Percentiles rank a stretch among this genome's conserved stretches.
Conservation (phyloP, 2,113 vertebrate genomes). For the Chaetorhynchus papuensis region DNA sequence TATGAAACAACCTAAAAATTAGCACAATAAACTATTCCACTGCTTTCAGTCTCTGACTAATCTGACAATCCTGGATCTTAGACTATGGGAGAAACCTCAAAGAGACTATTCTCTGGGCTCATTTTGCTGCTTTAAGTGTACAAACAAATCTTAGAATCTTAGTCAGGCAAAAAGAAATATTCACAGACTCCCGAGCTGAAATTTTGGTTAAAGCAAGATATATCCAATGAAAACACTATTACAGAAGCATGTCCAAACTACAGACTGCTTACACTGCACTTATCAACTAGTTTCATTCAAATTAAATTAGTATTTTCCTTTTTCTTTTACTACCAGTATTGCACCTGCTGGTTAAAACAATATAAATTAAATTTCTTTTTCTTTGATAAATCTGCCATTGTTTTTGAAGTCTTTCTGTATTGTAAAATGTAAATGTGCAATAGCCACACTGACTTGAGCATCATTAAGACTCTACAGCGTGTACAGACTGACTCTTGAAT, state of each 20-base stretch:
- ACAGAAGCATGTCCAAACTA: neutral
- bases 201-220: neutral
- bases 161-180: neutral
- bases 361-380: neutral
- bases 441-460: neutral
- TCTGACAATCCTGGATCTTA: neutral
- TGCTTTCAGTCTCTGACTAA: neutral
- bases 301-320: neutral
- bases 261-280: neutral
- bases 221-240: neutral
- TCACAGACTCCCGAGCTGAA: neutral
- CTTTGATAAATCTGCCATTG: neutral
- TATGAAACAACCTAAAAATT: neutral
- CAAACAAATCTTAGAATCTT: neutral
- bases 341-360: neutral
- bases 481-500: neutral
- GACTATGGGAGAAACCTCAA: neutral
- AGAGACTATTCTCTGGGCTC: neutral
- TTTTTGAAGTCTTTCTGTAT: neutral
- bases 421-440: neutral
- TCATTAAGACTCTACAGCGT: neutral
- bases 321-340: neutral
- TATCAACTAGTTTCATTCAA: neutral
- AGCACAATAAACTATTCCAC: neutral
- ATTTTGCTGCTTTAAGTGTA: neutral